These are phyloP conservation scores for Tachysurus fulvidraco DNA, from an alignment of 2,113 vertebrate species.

Conservation along the genomic window DNA sequence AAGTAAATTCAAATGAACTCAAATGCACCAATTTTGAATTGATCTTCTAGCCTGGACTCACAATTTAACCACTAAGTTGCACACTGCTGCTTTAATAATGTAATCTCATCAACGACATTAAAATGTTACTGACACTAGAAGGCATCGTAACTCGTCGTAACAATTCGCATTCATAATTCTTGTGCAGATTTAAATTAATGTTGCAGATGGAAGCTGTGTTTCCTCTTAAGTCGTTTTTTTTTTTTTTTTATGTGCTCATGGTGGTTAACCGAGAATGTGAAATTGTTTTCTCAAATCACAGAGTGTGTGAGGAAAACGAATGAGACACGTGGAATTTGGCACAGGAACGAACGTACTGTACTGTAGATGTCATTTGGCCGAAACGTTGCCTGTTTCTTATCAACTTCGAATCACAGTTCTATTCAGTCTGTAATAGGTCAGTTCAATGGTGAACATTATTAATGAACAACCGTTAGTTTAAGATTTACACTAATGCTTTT, in stretches of 20 bases:
- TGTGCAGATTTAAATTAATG: conserved; percentile 40
- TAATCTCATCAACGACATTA: conserved; percentile 2
- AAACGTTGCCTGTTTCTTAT: background rate
- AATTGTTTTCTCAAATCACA: conserved; percentile 66
- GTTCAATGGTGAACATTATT: background rate
- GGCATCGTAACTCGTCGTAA: background rate
- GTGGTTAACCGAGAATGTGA: conserved; percentile 71
- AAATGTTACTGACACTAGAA: background rate
- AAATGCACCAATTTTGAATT: background rate
- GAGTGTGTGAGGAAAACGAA: conserved; percentile 53
- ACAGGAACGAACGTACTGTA: background rate
- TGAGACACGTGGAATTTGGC: background rate
- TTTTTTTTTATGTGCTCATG: conserved; percentile 57
- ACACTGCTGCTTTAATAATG: background rate
- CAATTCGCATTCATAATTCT: background rate
- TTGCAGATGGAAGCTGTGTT: conserved; percentile 58
- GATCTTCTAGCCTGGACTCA: background rate
- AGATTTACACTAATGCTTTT: conserved; percentile 7
- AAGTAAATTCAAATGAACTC: background rate
- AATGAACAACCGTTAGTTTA: background rate
- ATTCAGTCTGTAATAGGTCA: background rate
- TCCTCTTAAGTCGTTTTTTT: conserved; percentile 59
- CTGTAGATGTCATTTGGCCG: background rate
- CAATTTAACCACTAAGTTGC: background rate
- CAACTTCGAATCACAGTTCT: background rate